Base-by-base conservation (phyloP, 2,797 vertebrate species). In the Notoglanidium macrostoma region DNA sequence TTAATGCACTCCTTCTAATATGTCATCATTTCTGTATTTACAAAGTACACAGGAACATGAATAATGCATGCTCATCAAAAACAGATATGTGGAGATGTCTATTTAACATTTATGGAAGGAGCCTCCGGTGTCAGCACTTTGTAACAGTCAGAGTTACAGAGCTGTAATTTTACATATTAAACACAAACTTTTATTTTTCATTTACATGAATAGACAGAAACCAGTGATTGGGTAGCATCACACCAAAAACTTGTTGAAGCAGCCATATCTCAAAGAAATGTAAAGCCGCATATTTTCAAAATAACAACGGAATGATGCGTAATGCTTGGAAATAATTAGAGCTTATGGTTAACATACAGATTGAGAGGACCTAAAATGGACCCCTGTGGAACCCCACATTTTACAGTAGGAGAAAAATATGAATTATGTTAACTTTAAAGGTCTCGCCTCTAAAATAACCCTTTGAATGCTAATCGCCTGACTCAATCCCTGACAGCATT, bases 401-500 rank as follows among this genome's bases (percentile, higher is more conserved):
- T 46, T 32, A 21, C 21, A n/a, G 44, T 51, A 26, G 12, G 4
- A 49, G 44, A 12, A 74, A 55, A 74, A 55, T 29, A 55, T 10
- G 0, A 23, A 57, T 57, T 5, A 10, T 14, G 54, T 23, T 79
- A 46, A 26, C 21, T 14, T 1, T 26, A 46, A 46, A 26, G 3
- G 49, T 59, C 12, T 21, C 0, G 74, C 14, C 40, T 49, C 46
- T 3, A 49, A 49, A 11, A 26, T 51, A 29, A 51, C 23, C 5
- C 12, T 57, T 55, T 78, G 44, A 74, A 49, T 78, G 51, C n/a
- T 78, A 57, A 78, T 35, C 8, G 2, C 76, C 17, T 78, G 55
- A 61, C n/a, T 80, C 23, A 80, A 8, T 80, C 55, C 32, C 5
- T 80, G 35, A 61, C 23, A 80, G 55, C 55, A 80, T 80, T 80